Conservation (phyloP, 1,140 invertebrate species). For the Drosophila santomea region DNA sequence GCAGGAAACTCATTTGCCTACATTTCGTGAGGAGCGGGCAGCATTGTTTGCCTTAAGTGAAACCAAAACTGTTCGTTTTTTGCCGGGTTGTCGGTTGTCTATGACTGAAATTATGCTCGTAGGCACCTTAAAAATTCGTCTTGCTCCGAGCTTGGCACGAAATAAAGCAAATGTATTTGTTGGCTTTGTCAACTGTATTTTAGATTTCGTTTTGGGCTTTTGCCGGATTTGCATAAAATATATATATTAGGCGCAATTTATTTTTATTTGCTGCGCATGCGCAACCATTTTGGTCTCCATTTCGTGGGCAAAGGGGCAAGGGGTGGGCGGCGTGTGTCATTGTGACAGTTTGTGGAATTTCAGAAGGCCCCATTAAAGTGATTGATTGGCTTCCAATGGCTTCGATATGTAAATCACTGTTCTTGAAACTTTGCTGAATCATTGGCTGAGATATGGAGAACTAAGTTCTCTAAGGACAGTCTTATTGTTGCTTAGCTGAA, state of each 20-base stretch:
- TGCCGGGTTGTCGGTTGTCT: conserved; percentile 48
- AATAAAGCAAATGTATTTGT: conserved; percentile 13
- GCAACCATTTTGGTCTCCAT: conserved; percentile 62
- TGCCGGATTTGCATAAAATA: conserved; percentile 73
- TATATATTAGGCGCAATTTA: conserved; percentile 76
- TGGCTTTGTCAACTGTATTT: conserved; percentile 21
- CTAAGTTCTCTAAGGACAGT: too few species aligned
- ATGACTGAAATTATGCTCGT: conserved; percentile 56
- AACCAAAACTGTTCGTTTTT: conserved; percentile 60
- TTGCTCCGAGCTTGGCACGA: conserved; percentile 2
- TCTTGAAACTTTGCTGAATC: conserved; percentile 14
- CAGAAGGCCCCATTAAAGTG: conserved; percentile 49
- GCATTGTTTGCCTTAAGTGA: conserved; percentile 41
- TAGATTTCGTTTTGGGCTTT: conserved; percentile 40
- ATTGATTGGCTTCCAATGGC: conserved; percentile 15
- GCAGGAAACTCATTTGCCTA: conserved; percentile 68
- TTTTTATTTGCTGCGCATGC: conserved; percentile 77
- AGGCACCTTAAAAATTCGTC: conserved; percentile 63
- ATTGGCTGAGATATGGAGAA: background rate
- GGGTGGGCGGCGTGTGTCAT: conserved; percentile 4
- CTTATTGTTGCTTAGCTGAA: too few species aligned
- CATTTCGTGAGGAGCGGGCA: conserved; percentile 16
- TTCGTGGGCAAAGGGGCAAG: background rate
- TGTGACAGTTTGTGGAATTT: conserved; percentile 44
- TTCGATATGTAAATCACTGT: conserved; percentile 21